Conservation (phyloP, 2,113 vertebrate species). For the Enhydra lutris region DNA sequence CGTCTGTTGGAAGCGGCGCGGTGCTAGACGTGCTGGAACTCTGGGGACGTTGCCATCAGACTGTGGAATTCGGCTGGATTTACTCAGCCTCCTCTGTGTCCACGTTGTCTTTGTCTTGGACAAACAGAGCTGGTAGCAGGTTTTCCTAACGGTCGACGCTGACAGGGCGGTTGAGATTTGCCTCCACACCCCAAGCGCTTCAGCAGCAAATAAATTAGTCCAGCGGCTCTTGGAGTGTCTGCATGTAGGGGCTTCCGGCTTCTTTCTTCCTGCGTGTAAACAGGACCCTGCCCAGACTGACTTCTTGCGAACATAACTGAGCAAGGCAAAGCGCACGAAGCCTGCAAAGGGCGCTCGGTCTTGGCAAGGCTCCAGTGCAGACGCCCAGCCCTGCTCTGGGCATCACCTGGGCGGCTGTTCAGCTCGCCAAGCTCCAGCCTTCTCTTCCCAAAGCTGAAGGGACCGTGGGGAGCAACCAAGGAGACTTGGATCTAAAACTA, state of each 20-base stretch:
- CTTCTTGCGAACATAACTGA: not conserved
- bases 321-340: not conserved
- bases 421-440: rapidly evolving
- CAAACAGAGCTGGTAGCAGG: not conserved
- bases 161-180: rapidly evolving
- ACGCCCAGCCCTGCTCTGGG: not conserved
- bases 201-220: no score
- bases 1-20: rapidly evolving
- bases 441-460: no score
- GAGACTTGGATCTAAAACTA: not conserved
- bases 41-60: rapidly evolving
- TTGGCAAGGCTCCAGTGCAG: rapidly evolving
- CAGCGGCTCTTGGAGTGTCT: not conserved
- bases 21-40: rapidly evolving
- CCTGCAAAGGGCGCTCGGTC: rapidly evolving
- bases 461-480: rapidly evolving
- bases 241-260: not conserved
- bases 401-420: not conserved
- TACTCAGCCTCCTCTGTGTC: rapidly evolving
- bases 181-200: not conserved
- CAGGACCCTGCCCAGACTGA: no score
- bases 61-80: rapidly evolving
- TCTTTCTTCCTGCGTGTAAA: not conserved
- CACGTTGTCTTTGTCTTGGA: not conserved
- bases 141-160: not conserved